These are phyloP conservation scores for Drusus annulatus DNA, from an alignment of 1,140 invertebrate genomes.

Conservation along the genomic window DNA sequence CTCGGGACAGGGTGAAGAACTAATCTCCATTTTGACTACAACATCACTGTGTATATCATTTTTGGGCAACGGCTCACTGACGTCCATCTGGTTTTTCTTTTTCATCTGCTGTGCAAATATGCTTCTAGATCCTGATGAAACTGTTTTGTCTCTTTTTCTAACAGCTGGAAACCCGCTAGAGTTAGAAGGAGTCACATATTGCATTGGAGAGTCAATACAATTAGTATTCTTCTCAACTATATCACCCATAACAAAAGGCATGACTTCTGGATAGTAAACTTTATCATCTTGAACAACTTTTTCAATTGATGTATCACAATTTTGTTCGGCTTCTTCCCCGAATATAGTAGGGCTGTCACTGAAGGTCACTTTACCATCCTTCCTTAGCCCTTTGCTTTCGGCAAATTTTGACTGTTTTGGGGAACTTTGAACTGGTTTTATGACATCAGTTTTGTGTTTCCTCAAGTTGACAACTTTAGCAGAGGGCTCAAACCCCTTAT, in stretches of 20 bases:
- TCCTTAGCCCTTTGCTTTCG: constrained; percentile 63
- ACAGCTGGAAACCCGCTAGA: constrained; percentile 63
- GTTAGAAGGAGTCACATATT: constrained; percentile 42
- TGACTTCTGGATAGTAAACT: constrained; percentile 68
- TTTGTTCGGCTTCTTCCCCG: constrained; percentile 65
- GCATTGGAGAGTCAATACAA: constrained; percentile 54
- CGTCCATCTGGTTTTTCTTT: constrained; percentile 55
- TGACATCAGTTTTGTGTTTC: constrained; percentile 56
- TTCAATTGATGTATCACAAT: constrained; percentile 60
- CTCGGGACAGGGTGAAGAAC: not conserved
- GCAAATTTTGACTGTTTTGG: constrained; percentile 68
- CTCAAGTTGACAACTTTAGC: constrained; percentile 74
- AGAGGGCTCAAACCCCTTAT: constrained; percentile 70
- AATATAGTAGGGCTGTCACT: constrained; percentile 57
- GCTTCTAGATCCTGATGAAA: constrained; percentile 59
- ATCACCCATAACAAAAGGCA: constrained; percentile 72
- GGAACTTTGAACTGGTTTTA: constrained; percentile 29
- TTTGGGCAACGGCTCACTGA: not conserved
- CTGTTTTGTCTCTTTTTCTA: constrained; percentile 59
- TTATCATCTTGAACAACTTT: constrained; percentile 65
- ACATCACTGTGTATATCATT: not conserved
- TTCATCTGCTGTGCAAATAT: constrained; percentile 61
- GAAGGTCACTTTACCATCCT: constrained; percentile 57
- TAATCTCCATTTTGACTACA: constrained; percentile 11
- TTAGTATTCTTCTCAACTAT: constrained; percentile 74